Conservation (phyloP, 2,113 vertebrate species). For the Nibea albiflora region DNA sequence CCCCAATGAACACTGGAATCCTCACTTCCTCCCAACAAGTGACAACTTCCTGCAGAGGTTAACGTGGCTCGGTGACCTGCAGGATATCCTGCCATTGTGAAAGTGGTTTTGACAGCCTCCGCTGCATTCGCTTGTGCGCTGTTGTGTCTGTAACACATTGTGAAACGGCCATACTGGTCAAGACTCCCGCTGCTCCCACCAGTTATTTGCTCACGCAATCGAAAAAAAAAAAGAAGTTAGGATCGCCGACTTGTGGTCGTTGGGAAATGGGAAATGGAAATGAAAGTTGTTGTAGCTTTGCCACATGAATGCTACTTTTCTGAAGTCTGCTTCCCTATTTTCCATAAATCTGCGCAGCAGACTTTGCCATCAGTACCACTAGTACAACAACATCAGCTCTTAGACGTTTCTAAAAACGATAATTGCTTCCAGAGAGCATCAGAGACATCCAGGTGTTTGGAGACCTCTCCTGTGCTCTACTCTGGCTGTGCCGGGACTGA, state of each 20-base stretch:
- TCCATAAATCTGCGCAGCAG: constrained; percentile 31
- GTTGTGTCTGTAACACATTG: constrained; percentile 62
- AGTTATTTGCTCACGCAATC: constrained; percentile 44
- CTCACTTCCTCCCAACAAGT: constrained; percentile 81
- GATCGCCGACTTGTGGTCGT: neutral
- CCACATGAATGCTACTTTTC: constrained; percentile 11
- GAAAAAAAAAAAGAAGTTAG: constrained; percentile 44
- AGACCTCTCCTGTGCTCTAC: constrained; percentile 69
- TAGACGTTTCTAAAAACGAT: constrained; percentile 55
- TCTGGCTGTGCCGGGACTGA: constrained; percentile 57
- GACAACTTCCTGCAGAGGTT: constrained; percentile 82
- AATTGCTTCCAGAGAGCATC: constrained; percentile 73
- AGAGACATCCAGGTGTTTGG: constrained; percentile 78
- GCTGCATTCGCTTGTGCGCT: constrained; percentile 49
- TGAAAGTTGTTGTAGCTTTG: neutral
- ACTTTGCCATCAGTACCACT: constrained; percentile 16
- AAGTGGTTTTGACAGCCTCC: constrained; percentile 75
- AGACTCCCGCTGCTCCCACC: constrained; percentile 2
- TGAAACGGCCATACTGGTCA: constrained; percentile 34
- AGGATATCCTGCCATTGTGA: constrained; percentile 86
- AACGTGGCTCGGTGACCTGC: constrained; percentile 76
- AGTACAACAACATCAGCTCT: constrained; percentile 37
- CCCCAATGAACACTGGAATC: constrained; percentile 68
- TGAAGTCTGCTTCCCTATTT: constrained; percentile 19
- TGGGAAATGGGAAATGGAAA: constrained; percentile 15